A percentile compares a stretch with the other conserved stretches of the same genome.
Evolutionary conservation across 2,888 invertebrate species (phyloP).

Genomic region (Zygaena filipendulae): DNA sequence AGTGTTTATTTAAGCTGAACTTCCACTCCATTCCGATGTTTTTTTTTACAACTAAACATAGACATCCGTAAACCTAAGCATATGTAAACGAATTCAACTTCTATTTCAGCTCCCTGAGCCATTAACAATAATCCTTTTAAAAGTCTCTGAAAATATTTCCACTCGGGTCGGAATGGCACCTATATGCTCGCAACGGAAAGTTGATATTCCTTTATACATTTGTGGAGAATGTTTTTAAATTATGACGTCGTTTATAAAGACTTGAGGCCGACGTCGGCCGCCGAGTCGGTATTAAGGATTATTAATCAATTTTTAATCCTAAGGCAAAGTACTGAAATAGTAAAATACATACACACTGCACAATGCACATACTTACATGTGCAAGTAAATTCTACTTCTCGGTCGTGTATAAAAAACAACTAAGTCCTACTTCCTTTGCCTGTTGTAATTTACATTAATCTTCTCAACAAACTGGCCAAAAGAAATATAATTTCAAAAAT

Average conservation of each 20-base stretch:
- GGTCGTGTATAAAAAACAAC: too few species aligned
- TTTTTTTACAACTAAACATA: slow-evolving; percentile 7
- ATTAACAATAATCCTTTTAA: slow-evolving; percentile 55
- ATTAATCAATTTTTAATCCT: slow-evolving; percentile 40
- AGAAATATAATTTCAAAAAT: too few species aligned
- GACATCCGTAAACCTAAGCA: slow-evolving; percentile 29
- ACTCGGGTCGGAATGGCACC: slow-evolving; percentile 17
- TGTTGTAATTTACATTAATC: too few species aligned
- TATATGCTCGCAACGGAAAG: slow-evolving; percentile 21
- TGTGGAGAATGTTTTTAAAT: slow-evolving; percentile 18
- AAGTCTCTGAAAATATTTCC: slow-evolving; percentile 25
- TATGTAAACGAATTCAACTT: slow-evolving; percentile 33
- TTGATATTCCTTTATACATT: slow-evolving; percentile 22
- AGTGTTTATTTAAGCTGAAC: slow-evolving; percentile 18
- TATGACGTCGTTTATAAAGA: slow-evolving; percentile 39
- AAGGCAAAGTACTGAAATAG: slow-evolving; percentile 20
- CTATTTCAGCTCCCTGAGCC: slow-evolving; percentile 31
- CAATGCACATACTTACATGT: too few species aligned
- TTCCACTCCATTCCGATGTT: slow-evolving; percentile 2
- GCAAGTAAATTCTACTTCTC: too few species aligned
- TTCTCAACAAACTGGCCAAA: too few species aligned
- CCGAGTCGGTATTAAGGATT: slow-evolving; percentile 34
- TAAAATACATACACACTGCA: too few species aligned
- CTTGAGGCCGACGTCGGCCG: slow-evolving; percentile 31
- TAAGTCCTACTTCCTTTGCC: too few species aligned